Evolutionary conservation across 2,113 vertebrate genomes (phyloP).

Genomic region (Gorsachius goisagi): DNA sequence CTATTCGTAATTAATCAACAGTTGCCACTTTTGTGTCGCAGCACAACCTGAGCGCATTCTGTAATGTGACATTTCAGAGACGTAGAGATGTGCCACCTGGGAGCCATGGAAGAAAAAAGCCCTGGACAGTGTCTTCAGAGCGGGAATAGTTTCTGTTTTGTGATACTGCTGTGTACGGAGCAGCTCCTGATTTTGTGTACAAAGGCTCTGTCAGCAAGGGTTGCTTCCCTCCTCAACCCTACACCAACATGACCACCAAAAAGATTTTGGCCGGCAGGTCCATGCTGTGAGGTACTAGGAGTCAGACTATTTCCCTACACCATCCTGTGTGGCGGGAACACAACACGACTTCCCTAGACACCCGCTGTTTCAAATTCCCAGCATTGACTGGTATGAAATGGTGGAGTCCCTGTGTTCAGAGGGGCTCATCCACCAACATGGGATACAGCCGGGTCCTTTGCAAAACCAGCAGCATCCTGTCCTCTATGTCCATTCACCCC

Average conservation of each 20-base stretch:
- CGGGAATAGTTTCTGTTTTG: not conserved
- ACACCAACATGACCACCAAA: fast-evolving
- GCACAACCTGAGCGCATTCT: not conserved
- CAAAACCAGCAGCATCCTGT: not conserved
- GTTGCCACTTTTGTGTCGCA: fast-evolving
- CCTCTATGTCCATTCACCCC: not conserved
- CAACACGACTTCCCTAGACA: not conserved
- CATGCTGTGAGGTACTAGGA: not conserved
- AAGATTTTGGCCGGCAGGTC: not conserved
- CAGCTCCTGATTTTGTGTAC: not conserved
- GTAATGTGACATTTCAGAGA: fast-evolving
- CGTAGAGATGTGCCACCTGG: too few relatives aligned
- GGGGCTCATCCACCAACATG: not conserved
- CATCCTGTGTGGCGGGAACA: not conserved
- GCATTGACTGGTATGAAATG: not conserved
- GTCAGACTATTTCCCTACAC: not conserved
- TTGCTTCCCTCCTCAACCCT: not conserved
- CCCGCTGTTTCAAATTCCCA: too few relatives aligned
- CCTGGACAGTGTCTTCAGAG: not conserved
- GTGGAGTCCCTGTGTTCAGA: not conserved
- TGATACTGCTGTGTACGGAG: not conserved
- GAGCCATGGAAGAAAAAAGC: not conserved
- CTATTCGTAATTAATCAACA: not conserved
- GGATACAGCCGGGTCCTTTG: too few relatives aligned
- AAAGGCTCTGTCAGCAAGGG: not conserved